phyloP scores from a whole-genome alignment of 2,888 invertebrate species.

The Heterodera filipjevi region DNA sequence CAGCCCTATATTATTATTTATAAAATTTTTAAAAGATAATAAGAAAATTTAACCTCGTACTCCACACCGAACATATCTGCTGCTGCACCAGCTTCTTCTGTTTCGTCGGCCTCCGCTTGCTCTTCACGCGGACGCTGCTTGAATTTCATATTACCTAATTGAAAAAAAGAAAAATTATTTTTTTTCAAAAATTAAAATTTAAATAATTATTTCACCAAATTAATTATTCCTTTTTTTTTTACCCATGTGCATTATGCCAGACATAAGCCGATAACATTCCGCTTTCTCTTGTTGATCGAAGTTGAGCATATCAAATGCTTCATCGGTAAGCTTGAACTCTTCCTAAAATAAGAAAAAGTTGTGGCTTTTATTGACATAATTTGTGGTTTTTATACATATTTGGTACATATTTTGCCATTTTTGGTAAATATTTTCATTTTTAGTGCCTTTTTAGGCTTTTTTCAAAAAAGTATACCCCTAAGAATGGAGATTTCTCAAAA shows the following conservation, averaged over 20 bases:
- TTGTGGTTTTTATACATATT: too few species aligned
- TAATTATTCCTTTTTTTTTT: too few species aligned
- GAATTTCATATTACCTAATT: conserved; percentile 93
- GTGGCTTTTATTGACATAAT: too few species aligned
- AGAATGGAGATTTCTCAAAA: too few species aligned
- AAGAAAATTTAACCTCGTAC: too few species aligned
- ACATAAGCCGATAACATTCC: conserved; percentile 95
- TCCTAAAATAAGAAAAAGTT: conserved; percentile 78
- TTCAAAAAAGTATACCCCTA: too few species aligned
- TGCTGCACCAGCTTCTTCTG: conserved; percentile 69
- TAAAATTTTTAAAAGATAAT: too few species aligned
- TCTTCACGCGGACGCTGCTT: conserved; percentile 99
- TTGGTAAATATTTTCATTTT: too few species aligned
- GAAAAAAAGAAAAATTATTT: background rate
- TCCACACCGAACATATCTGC: conserved; percentile 57
- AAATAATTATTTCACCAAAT: too few species aligned
- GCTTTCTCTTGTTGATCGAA: conserved; percentile 95
- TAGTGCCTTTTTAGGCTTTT: too few species aligned
- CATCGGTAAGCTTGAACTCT: conserved; percentile 75
- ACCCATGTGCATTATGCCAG: conserved; percentile 96
- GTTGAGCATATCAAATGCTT: conserved; percentile 98
- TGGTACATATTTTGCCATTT: too few species aligned
- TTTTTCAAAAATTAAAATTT: background rate
- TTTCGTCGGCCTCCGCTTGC: conserved; percentile 83
- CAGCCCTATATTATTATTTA: too few species aligned